Conservation (phyloP, 2,113 vertebrate species). For the Ursus arctos region DNA sequence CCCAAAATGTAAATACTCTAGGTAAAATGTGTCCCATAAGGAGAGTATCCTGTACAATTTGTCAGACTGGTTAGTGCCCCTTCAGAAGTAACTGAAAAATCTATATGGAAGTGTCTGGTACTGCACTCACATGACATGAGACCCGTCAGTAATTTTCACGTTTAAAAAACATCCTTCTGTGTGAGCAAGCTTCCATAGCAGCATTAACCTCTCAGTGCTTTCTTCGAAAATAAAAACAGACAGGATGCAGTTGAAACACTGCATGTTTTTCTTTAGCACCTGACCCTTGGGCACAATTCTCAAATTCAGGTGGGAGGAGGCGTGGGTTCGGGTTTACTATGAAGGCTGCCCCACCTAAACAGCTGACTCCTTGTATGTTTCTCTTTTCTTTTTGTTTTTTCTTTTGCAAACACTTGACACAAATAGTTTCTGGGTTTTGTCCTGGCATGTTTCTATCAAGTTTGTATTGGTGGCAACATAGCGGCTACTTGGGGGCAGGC, state of each 20-base stretch:
- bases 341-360: background rate
- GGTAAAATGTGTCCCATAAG: background rate
- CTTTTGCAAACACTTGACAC: background rate
- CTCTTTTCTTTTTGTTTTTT: background rate
- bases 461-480: background rate
- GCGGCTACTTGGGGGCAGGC: background rate
- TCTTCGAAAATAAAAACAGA: background rate
- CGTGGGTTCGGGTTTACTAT: background rate
- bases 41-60: background rate
- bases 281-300: background rate
- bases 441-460: background rate
- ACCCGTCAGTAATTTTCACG: background rate
- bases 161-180: background rate
- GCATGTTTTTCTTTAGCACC: background rate
- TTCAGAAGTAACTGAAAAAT: background rate
- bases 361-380: background rate
- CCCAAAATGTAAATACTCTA: constrained; percentile 35
- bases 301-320: background rate
- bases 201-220: background rate
- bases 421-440: background rate
- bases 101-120: background rate
- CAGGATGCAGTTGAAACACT: background rate
- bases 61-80: background rate
- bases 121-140: no score
- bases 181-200: background rate